Conservation (phyloP, 30 jellyfish, hydroid and myxozoan species). For the Hydractinia echinata region DNA sequence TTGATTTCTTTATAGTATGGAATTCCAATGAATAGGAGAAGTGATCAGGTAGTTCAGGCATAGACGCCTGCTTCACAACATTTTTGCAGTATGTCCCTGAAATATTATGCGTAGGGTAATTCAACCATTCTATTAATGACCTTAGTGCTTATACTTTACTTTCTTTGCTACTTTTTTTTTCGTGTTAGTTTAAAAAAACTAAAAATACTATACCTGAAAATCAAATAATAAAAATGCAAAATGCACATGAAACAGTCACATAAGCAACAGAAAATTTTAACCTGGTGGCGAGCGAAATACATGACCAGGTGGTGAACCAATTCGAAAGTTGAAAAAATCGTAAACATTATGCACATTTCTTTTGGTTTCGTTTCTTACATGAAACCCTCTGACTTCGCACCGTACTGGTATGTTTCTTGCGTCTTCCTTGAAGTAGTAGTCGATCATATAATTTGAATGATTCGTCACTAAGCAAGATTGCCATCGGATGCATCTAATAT, state of each 20-base stretch:
- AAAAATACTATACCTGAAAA: no score
- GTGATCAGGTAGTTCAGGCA: not conserved
- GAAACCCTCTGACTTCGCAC: not conserved
- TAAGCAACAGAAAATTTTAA: not conserved
- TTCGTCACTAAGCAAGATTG: not conserved
- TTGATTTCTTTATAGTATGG: not conserved
- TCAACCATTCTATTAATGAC: no score
- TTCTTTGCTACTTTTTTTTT: no score
- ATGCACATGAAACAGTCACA: not conserved
- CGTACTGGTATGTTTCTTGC: slow-evolving; percentile 1
- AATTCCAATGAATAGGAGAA: not conserved
- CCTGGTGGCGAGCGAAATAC: not conserved
- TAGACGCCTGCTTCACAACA: not conserved
- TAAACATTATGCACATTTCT: not conserved
- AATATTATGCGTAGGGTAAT: not conserved
- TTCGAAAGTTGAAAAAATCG: not conserved
- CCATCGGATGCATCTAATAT: slow-evolving; percentile 11
- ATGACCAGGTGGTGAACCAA: not conserved
- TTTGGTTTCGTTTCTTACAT: not conserved
- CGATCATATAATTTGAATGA: not conserved
- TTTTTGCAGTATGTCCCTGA: not conserved
- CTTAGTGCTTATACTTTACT: no score
- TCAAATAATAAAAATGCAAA: not conserved
- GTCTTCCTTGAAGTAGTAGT: not conserved
- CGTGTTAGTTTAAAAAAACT: no score